These are phyloP conservation scores for Horisme vitalbata DNA, from an alignment of 2,888 invertebrate genomes.

Conservation along the genomic window DNA sequence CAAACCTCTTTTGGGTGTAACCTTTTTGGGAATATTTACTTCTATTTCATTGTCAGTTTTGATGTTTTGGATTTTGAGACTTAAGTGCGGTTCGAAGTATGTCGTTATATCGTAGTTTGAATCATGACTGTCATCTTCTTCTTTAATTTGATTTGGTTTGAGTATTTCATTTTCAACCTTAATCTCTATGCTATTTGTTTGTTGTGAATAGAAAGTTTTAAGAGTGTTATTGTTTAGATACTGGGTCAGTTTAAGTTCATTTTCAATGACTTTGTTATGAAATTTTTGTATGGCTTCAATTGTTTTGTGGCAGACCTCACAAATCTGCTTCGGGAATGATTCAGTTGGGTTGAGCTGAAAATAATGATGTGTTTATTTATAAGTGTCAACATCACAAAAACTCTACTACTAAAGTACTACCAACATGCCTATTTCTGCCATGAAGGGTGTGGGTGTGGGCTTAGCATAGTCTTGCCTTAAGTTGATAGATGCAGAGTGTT, in stretches of 20 bases:
- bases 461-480: no score
- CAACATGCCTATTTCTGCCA: no score
- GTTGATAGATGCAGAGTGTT: no score
- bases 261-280: constrained; percentile 39
- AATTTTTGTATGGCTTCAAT: constrained; percentile 47
- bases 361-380: not conserved
- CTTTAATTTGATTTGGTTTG: not conserved
- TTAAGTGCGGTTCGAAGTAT: constrained; percentile 1
- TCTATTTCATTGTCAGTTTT: constrained; percentile 1
- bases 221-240: constrained; percentile 30
- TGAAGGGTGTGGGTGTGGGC: no score
- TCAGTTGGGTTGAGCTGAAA: constrained; percentile 49
- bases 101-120: not conserved
- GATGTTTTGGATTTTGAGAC: not conserved
- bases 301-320: constrained; percentile 44
- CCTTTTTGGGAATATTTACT: no score
- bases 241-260: constrained; percentile 44
- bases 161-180: constrained; percentile 5
- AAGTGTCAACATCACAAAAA: no score
- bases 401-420: no score
- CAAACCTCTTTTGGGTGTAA: no score
- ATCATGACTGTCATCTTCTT: constrained; percentile 1
- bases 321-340: constrained; percentile 48
- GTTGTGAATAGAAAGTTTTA: constrained; percentile 32
- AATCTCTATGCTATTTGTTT: constrained; percentile 16